These are phyloP conservation scores for Mustela lutreola DNA, from an alignment of 2,113 vertebrate species.

Conservation along the genomic window DNA sequence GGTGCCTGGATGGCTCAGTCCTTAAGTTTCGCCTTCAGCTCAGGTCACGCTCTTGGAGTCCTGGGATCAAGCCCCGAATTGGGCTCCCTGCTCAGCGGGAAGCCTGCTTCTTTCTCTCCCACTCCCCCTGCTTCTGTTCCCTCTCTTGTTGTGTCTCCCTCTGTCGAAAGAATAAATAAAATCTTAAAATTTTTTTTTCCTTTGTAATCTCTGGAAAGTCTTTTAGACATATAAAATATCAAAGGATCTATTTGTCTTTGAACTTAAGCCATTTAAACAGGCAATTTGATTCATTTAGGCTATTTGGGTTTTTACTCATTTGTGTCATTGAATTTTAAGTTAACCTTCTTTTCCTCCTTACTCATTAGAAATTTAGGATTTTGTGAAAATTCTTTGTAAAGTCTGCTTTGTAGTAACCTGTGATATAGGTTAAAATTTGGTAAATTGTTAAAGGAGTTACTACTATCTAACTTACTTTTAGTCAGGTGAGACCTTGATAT, in stretches of 20 bases:
- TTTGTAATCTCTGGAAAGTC: constrained; percentile 50
- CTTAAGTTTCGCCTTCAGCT: too few relatives aligned
- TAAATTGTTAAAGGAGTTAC: constrained; percentile 60
- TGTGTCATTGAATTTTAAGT: constrained; percentile 52
- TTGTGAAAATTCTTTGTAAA: constrained; percentile 43
- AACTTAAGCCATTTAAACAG: constrained; percentile 48
- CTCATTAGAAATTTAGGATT: constrained; percentile 37
- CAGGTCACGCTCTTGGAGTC: too few relatives aligned
- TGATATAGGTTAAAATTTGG: constrained; percentile 36
- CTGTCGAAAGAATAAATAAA: too few relatives aligned
- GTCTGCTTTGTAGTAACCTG: constrained; percentile 21
- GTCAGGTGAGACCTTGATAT: constrained; percentile 63
- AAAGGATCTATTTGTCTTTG: constrained; percentile 32
- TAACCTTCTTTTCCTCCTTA: neutral
- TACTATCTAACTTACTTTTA: constrained; percentile 30
- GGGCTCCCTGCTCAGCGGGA: too few relatives aligned
- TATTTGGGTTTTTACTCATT: neutral
- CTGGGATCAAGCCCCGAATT: too few relatives aligned
- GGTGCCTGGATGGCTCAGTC: too few relatives aligned
- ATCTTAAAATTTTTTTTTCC: neutral
- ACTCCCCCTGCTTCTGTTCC: too few relatives aligned
- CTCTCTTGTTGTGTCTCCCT: too few relatives aligned
- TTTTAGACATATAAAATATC: constrained; percentile 44
- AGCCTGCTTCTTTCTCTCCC: too few relatives aligned
- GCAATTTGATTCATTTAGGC: constrained; percentile 48